Evolutionary conservation across 2,797 vertebrate species (phyloP), one percentile per base, ranked within the genome.

Genomic region (Botia almorhae): DNA sequence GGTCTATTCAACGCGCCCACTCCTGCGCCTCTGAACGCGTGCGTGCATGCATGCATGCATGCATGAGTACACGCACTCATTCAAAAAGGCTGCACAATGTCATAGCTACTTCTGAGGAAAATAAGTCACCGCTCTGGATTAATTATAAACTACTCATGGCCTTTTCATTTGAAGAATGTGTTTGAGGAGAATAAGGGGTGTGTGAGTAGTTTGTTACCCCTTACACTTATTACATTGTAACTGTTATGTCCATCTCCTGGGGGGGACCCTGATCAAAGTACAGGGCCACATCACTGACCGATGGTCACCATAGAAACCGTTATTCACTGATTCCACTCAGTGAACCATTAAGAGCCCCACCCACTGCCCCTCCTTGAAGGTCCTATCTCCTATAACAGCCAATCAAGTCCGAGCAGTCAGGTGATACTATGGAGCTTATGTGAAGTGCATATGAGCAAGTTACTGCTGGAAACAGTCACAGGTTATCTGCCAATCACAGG

Each of bases 401-500:
- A 85, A 87, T 88, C 86, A 39, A 7, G 36, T 58, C 16, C 21
- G 60, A 63, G 68, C 78, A 79, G 78, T 78, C 83, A 86, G 75
- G 88, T 84, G 82, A 75, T 48, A 11, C 43, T 46, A 46, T 46
- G 43, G 7, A 46, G 85, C 58, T 80, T 74, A 79, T 61, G 61
- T 17, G 21, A 12, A 63, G 67, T 48, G 73, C 75, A 53, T 64
- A 80, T 64, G 75, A 71, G 77, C 87, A 88, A 90, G 76, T 85
- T 90, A 91, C 91, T 81, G 89, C 84, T 81, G 78, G 82, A 78
- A 84, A 76, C 87, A 92, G 86, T 83, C 85, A 46, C 85, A 74
- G 84, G 78, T 86, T 74, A 85, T 90, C 88, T 88, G 87, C 84
- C 80, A 83, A 68, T 33, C 69, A 74, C 70, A 50, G 48, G 78